Percentiles rank a stretch among this genome's conserved stretches.
phyloP scores from a whole-genome alignment of 2,888 invertebrate species.

The Pseudoips prasinana region DNA sequence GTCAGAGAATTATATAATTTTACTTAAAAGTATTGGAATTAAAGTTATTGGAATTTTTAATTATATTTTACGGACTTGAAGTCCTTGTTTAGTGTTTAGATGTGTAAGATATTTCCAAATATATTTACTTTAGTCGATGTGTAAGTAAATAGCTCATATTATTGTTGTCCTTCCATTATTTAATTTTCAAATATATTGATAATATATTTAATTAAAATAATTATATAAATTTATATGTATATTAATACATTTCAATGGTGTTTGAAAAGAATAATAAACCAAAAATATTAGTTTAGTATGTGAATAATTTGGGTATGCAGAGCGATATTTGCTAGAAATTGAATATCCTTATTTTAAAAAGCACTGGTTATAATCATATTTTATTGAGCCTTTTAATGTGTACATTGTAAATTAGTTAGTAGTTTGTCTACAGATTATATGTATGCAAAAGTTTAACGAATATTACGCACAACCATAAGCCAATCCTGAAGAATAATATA shows the following conservation, averaged over 20 bases:
- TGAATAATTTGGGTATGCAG: neutral
- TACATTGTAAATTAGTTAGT: slow-evolving; percentile 12
- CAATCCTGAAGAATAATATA: slow-evolving; percentile 39
- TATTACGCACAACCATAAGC: slow-evolving; percentile 62
- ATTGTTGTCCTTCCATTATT: slow-evolving; percentile 40
- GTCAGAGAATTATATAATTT: no score
- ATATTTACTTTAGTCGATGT: slow-evolving; percentile 39
- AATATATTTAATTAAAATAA: no score
- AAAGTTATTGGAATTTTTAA: no score
- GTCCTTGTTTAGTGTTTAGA: slow-evolving; percentile 42
- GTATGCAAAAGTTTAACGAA: slow-evolving; percentile 34
- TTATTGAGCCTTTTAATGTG: slow-evolving; percentile 19
- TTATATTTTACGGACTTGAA: slow-evolving; percentile 42
- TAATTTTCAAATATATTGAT: slow-evolving; percentile 6
- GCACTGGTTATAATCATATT: slow-evolving; percentile 13
- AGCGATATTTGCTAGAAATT: neutral
- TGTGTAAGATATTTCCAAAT: slow-evolving; percentile 35
- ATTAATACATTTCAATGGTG: no score
- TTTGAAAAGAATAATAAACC: no score
- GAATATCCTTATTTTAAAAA: slow-evolving; percentile 11
- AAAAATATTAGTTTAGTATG: no score
- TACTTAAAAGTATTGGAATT: no score
- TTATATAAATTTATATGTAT: no score
- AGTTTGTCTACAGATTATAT: slow-evolving; percentile 22
- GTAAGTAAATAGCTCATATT: slow-evolving; percentile 33